Evolutionary conservation across 2,797 vertebrate species (phyloP), one percentile per base, ranked within the genome.

Genomic region (Tragopan temminckii): DNA sequence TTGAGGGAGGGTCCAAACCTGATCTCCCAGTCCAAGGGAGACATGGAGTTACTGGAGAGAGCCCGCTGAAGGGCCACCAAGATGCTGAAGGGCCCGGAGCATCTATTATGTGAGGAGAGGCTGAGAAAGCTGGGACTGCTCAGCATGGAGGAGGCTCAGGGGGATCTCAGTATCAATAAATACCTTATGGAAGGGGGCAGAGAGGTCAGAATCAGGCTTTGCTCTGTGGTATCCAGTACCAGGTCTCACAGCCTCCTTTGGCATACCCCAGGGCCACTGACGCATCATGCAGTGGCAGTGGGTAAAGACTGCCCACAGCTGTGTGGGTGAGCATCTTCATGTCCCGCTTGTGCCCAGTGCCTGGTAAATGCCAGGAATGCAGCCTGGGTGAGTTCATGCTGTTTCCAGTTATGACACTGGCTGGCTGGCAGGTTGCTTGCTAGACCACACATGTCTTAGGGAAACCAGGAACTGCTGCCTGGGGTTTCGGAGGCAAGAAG

Each of bases 341-440:
- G 8, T 72, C 45, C 55, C 14, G 16, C 45, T 4, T 3, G 3
- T 12, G 1, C 38, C 35, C 68, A 7, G 29, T 0, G 3, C 48
- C 66, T 19, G 11, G 9, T 24, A 72, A 77, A 57, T 7, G 38
- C 33, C 1, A 0, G 83, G 58, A 88, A 71, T 0, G 0, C 0
- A 5, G n/a, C 20, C 21, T 27, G 25, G 45, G 45, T 11, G 29
- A 43, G 14, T 50, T 70, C 36, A 43, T 0, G 1, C 61, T 85
- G 69, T 19, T 92, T 79, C 61, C 43, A 46, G 77, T 74, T 25
- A 79, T 67, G 70, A 40, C 0, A 0, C 16, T 33, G 25, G 48
- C 59, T 4, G 8, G 50, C 45, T 80, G 74, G 46, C 40, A 46
- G 74, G 42, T 36, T 50, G n/a, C 45, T 74, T 53, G 63, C 46